Percentiles rank a stretch among this genome's conserved stretches.
phyloP scores from a whole-genome alignment of 2,113 vertebrate species.

The Proteles cristata region DNA sequence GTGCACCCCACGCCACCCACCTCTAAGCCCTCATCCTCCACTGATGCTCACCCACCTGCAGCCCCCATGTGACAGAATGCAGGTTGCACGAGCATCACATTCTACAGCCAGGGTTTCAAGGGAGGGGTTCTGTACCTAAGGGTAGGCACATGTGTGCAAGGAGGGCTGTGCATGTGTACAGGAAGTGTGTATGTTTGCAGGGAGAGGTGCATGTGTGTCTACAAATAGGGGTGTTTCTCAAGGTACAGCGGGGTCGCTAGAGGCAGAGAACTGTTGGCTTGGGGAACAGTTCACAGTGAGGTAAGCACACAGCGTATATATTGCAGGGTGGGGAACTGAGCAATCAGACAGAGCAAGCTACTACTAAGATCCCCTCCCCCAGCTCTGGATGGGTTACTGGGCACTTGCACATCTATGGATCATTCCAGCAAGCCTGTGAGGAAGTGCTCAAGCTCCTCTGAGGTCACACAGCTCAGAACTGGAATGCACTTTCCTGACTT shows the following conservation, averaged over 20 bases:
- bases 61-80: not conserved
- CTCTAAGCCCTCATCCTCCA: not conserved
- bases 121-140: not conserved
- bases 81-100: not conserved
- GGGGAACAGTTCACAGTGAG: not conserved
- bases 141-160: not conserved
- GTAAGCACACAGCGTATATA: not conserved
- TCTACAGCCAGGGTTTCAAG: slow-evolving; percentile 15
- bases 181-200: not conserved
- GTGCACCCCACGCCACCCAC: not conserved
- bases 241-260: not conserved
- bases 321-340: not conserved
- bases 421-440: not conserved
- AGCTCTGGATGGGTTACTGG: not conserved
- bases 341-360: not conserved
- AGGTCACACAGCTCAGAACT: not conserved
- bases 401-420: not conserved
- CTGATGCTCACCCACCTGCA: not conserved
- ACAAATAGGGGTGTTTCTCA: not conserved
- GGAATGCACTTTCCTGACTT: not conserved
- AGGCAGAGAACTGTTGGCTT: not conserved
- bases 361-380: not conserved
- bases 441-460: not conserved
- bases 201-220: not conserved
- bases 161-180: not conserved